phyloP scores from a whole-genome alignment of 2,888 invertebrate genomes.

The Hyles lineata region DNA sequence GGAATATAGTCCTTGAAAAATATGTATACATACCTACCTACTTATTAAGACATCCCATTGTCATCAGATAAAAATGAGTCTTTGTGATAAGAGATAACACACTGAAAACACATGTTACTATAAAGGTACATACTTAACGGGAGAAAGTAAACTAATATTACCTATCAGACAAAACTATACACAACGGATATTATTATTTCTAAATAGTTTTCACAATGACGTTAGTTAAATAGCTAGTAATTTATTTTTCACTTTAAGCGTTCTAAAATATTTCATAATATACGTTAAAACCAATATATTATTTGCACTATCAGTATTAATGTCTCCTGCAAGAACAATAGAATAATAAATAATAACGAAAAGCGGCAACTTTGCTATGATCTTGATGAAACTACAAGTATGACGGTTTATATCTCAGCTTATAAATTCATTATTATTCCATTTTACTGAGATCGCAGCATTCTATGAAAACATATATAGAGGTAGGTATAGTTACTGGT shows the following conservation, averaged over 20 bases:
- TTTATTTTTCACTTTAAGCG: not conserved
- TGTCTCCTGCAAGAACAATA: constrained; percentile 13
- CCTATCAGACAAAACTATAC: no score
- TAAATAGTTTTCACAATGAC: no score
- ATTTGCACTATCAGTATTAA: not conserved
- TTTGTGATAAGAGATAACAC: no score
- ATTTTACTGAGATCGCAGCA: not conserved
- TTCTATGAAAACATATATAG: no score
- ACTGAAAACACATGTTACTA: no score
- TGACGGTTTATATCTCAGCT: not conserved
- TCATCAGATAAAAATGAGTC: no score
- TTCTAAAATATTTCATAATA: not conserved
- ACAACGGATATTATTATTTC: no score
- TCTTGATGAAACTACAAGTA: not conserved
- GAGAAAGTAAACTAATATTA: no score
- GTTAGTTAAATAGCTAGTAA: not conserved
- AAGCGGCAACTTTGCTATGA: constrained; percentile 18
- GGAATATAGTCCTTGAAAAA: no score
- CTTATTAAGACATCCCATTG: no score
- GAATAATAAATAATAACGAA: constrained; percentile 23
- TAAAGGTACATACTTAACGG: no score
- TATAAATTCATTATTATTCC: not conserved
- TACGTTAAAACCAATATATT: not conserved
- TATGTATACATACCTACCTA: no score
- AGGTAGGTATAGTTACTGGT: not conserved